A percentile compares a stretch with the other conserved stretches of the same genome.
Evolutionary conservation across 2,797 vertebrate genomes (phyloP).

Genomic region (Heteromormyrus szaboi): DNA sequence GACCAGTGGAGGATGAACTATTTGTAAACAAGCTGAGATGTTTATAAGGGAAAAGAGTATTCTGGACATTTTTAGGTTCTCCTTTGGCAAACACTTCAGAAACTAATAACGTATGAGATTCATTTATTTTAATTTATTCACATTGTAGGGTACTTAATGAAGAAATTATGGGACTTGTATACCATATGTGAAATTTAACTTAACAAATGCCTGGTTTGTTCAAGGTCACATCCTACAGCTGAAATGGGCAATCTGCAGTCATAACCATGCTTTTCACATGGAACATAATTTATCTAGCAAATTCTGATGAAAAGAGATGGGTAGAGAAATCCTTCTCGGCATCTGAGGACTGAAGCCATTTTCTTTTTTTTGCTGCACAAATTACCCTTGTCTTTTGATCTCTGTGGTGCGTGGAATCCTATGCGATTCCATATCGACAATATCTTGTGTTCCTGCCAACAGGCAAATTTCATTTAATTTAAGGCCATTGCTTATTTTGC

Average conservation of each 20-base stretch:
- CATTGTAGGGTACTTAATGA: background rate
- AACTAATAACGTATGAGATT: background rate
- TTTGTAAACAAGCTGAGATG: background rate
- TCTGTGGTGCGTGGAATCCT: background rate
- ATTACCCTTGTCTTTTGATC: background rate
- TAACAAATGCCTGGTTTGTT: background rate
- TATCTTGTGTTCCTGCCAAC: background rate
- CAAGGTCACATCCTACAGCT: background rate
- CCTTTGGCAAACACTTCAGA: background rate
- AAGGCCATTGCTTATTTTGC: constrained; percentile 2
- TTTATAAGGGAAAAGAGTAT: background rate
- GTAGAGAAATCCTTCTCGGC: background rate
- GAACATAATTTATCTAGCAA: background rate
- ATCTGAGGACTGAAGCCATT: background rate
- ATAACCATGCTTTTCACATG: background rate
- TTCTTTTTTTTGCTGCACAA: background rate
- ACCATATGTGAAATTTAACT: background rate
- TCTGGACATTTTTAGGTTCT: background rate
- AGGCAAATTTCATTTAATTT: background rate
- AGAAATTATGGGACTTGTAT: background rate
- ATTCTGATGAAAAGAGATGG: background rate
- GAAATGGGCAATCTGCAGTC: background rate
- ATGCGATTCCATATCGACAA: background rate
- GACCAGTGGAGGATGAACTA: background rate
- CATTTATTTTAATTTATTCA: background rate